phyloP scores from a whole-genome alignment of 2,888 invertebrate genomes.

The Chaetoderma sp. region DNA sequence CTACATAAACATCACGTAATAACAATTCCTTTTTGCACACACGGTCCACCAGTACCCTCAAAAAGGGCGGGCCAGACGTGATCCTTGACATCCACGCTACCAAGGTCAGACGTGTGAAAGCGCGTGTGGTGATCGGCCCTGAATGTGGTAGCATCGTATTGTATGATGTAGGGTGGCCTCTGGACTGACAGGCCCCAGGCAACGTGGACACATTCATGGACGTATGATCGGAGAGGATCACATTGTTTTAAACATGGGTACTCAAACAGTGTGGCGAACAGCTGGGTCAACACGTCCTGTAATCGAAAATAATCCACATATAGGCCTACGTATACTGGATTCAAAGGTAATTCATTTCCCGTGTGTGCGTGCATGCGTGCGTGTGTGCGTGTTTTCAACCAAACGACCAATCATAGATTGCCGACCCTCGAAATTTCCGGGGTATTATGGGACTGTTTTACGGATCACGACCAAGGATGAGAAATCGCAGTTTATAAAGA shows the following conservation, averaged over 20 bases:
- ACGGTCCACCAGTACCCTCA: slow-evolving; percentile 77
- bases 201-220: slow-evolving; percentile 84
- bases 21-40: slow-evolving; percentile 87
- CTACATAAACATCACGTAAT: slow-evolving; percentile 81
- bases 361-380: too few relatives aligned
- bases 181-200: slow-evolving; percentile 89
- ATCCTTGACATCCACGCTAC: slow-evolving; percentile 81
- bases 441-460: too few relatives aligned
- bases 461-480: too few relatives aligned
- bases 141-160: slow-evolving; percentile 75
- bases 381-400: too few relatives aligned
- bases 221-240: slow-evolving; percentile 82
- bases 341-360: too few relatives aligned
- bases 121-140: slow-evolving; percentile 83
- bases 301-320: slow-evolving; percentile 16
- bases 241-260: slow-evolving; percentile 89
- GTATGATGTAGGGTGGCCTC: slow-evolving; percentile 69
- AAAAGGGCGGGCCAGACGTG: slow-evolving; percentile 90
- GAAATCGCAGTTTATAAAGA: too few relatives aligned
- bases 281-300: slow-evolving; percentile 77
- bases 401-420: too few relatives aligned
- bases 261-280: slow-evolving; percentile 91
- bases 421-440: too few relatives aligned
- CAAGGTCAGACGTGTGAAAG: slow-evolving; percentile 81
- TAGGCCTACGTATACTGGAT: too few relatives aligned